These are phyloP conservation scores for Oreochromis mossambicus DNA, from an alignment of 2,797 vertebrate species.

Conservation along the genomic window DNA sequence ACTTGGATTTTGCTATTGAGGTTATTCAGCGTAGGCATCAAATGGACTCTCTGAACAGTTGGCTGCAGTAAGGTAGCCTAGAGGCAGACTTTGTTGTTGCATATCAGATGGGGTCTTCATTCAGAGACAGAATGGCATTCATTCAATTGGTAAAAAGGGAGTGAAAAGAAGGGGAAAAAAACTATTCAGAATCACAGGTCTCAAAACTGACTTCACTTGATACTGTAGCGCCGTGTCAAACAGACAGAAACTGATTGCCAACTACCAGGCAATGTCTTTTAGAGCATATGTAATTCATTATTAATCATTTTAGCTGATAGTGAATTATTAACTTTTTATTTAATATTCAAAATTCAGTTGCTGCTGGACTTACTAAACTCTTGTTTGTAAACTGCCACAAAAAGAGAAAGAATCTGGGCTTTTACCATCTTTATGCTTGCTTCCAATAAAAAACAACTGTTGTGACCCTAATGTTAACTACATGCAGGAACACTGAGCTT, in stretches of 20 bases:
- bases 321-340: not conserved
- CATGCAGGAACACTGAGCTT: not conserved
- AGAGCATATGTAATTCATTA: not conserved
- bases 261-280: not conserved
- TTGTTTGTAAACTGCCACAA: not conserved
- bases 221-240: not conserved
- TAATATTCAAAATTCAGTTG: not conserved
- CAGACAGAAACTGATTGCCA: not conserved
- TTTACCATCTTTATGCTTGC: not conserved
- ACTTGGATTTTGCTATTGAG: slow-evolving; percentile 1
- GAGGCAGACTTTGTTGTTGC: slow-evolving; percentile 18
- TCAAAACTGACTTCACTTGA: slow-evolving; percentile 22
- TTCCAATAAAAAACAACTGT: not conserved
- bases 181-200: slow-evolving; percentile 31
- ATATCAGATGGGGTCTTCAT: slow-evolving; percentile 45
- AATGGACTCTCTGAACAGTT: slow-evolving; percentile 48
- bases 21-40: slow-evolving; percentile 13
- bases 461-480: not conserved
- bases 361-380: not conserved
- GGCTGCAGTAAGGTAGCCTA: slow-evolving; percentile 14
- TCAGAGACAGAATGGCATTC: slow-evolving; percentile 32
- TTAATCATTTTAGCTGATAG: not conserved
- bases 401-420: not conserved
- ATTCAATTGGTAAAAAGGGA: slow-evolving; percentile 48
- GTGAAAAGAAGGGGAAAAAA: not conserved